Percentiles rank a stretch among this genome's conserved stretches.
These are phyloP conservation scores for Paraplagusia blochii DNA, from an alignment of 2,113 vertebrate genomes.

Conservation along the genomic window DNA sequence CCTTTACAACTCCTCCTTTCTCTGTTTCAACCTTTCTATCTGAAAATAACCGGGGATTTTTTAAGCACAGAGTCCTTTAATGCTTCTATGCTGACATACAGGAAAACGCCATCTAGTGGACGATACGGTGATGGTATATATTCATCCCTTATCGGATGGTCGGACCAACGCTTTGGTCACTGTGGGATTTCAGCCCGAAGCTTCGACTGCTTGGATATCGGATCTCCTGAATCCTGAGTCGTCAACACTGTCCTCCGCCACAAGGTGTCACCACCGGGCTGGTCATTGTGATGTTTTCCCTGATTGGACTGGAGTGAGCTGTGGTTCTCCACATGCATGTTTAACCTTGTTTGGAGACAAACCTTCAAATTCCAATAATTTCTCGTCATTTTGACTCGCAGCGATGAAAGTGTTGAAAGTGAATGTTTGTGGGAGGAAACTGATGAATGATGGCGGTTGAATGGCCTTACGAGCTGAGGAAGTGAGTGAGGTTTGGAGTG, in stretches of 20 bases:
- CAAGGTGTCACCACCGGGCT: too few relatives aligned
- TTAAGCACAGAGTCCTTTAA: constrained; percentile 57
- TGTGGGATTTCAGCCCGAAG: constrained; percentile 16
- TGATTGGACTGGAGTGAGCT: constrained; percentile 24
- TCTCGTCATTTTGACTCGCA: constrained; percentile 20
- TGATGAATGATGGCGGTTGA: constrained; percentile 14
- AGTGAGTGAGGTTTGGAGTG: constrained; percentile 8
- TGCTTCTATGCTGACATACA: constrained; percentile 54
- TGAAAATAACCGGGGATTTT: constrained; percentile 45
- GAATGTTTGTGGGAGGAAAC: constrained; percentile 42
- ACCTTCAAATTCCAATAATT: constrained; percentile 11
- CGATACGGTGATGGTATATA: constrained; percentile 20
- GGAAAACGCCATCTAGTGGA: constrained; percentile 24
- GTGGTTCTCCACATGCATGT: constrained; percentile 20
- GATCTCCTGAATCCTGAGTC: too few relatives aligned
- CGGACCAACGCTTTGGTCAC: constrained; percentile 12
- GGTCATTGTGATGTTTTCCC: too few relatives aligned
- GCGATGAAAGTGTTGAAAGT: constrained; percentile 11
- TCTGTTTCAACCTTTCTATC: constrained; percentile 42
- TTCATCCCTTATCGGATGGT: constrained; percentile 23
- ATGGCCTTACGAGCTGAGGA: constrained; percentile 55
- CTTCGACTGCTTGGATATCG: too few relatives aligned
- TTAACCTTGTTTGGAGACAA: constrained; percentile 32
- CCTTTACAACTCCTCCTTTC: constrained; percentile 61
- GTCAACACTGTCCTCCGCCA: too few relatives aligned